phyloP scores from a whole-genome alignment of 2,797 vertebrate genomes.

The Leptatherina wallacei region DNA sequence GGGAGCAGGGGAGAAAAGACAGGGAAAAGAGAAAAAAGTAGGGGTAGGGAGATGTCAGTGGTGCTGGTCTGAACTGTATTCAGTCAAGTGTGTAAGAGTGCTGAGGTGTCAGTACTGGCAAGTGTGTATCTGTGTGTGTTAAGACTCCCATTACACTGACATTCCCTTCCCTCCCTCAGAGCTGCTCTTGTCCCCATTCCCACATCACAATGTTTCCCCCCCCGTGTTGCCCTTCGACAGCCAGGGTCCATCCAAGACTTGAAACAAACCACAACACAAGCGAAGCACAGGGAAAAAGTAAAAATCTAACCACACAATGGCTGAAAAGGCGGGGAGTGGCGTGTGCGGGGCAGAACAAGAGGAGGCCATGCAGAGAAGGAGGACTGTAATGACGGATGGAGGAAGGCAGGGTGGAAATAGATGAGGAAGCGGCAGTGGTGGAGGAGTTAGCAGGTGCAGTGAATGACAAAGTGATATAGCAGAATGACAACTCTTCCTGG shows the following conservation, averaged over 20 bases:
- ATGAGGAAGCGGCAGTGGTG: constrained; percentile 39
- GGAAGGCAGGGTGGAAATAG: constrained; percentile 55
- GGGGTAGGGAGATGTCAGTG: constrained; percentile 68
- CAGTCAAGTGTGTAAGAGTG: constrained; percentile 55
- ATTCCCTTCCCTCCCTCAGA: constrained; percentile 70
- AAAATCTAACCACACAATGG: constrained; percentile 30
- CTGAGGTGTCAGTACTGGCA: constrained; percentile 56
- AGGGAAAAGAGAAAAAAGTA: constrained; percentile 33
- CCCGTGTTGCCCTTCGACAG: constrained; percentile 62
- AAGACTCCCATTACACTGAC: constrained; percentile 57
- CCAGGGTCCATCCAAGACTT: constrained; percentile 55
- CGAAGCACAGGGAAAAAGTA: neutral
- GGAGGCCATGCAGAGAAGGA: constrained; percentile 66
- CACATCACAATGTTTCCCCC: constrained; percentile 49
- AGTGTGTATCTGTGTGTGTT: constrained; percentile 21
- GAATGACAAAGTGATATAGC: constrained; percentile 73
- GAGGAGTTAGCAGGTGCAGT: constrained; percentile 31
- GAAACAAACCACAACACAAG: constrained; percentile 60
- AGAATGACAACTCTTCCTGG: constrained; percentile 75
- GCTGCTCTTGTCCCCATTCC: constrained; percentile 73
- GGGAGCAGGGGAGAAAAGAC: constrained; percentile 24
- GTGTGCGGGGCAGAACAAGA: constrained; percentile 56
- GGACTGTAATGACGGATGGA: constrained; percentile 59
- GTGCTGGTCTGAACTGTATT: constrained; percentile 56
- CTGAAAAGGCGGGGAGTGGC: constrained; percentile 30